Base-by-base conservation (phyloP, 30 jellyfish, hydroid and myxozoan species). In the Chrysaora quinquecirrha region DNA sequence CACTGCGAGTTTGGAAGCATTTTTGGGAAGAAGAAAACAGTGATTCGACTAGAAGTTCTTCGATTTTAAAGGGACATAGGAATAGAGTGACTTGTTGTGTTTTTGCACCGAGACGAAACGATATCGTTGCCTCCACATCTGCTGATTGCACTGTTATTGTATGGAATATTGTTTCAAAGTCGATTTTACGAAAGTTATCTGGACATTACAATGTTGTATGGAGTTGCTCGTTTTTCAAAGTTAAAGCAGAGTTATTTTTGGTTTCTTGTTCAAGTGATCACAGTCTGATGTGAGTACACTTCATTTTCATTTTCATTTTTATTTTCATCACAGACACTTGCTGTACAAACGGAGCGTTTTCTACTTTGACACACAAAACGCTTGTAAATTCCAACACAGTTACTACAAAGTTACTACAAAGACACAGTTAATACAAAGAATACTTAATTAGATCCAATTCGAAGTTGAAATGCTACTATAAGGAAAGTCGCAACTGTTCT, bases 241-340 rank as follows among this genome's bases (percentile, higher is more conserved):
- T 58, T 21, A 56, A 47, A 22, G 9, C 27, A 16, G 54, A 24
- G 0, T 20, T 28, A 20, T 14, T 67, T 30, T 6, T 81, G 64
- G 24, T 81, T 23, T 81, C 91, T 34, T 67, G 85, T 47, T 81
- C 91, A 58, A 81, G 91, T 50, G 91, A 81, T 68, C 91, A 81
- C 71, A 47, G 85, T 30, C 1, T 81, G 7, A 66, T 81, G 91
- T 81, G 24, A 20, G 66, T 4, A 22, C 21, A 1, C 21, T 58
- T 30, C 22, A 2, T 52, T 22, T 74, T 48, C 12, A n/a, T 14
- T 33, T 27, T 43, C 1, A 71, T 49, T 29, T 52, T 52, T n/a
- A n/a, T n/a, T n/a, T n/a, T n/a, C n/a, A n/a, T n/a, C n/a, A n/a
- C n/a, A n/a, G n/a, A n/a, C n/a, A n/a, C n/a, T n/a, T n/a, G n/a